Evolutionary conservation across 2,888 invertebrate genomes (phyloP), one percentile per base, ranked within the genome.

Genomic region (Tinea trinotella): DNA sequence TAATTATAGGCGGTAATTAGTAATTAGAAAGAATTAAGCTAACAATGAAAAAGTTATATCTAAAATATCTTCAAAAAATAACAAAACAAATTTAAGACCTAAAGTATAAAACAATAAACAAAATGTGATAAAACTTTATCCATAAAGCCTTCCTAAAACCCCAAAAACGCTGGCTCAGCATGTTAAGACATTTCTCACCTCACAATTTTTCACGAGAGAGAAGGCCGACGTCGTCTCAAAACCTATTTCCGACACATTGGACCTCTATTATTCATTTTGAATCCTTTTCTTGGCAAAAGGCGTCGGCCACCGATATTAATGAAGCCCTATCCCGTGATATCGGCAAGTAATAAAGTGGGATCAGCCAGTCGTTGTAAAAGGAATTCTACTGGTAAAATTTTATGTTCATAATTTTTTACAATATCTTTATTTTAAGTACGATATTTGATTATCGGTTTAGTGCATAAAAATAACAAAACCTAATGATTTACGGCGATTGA

Each of bases 291-390:
- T 24, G 15, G 50, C 50, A 50, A 50, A 22, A 46, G 46, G 19
- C 46, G 40, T 40, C 48, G 50, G 20, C 22, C 24, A 61, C 61
- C 60, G 57, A 62, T 67, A 71, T 70, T 75, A 75, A 74, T 70
- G 73, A 75, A 74, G 68, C 68, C 69, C 57, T 59, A 60, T 62
- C 52, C 12, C 40, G 55, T 54, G 58, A 57, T 64, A 63, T 64
- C 68, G 62, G 60, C 58, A 59, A 59, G 71, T 67, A 70, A 73
- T 73, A 72, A 74, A 70, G 67, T 65, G 62, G 69, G 74, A 74
- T 76, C 48, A 30, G 30, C 9, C 30, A 30, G 30, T 30, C 30
- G n/a, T 30, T 30, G 30, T 30, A n/a, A 30, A 30, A 30, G 30
- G n/a, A 30, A 30, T 30, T 30, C 30, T n/a, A n/a, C n/a, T n/a